Conservation (phyloP, 2,797 vertebrate genomes). For the Gymnothorax javanicus region DNA sequence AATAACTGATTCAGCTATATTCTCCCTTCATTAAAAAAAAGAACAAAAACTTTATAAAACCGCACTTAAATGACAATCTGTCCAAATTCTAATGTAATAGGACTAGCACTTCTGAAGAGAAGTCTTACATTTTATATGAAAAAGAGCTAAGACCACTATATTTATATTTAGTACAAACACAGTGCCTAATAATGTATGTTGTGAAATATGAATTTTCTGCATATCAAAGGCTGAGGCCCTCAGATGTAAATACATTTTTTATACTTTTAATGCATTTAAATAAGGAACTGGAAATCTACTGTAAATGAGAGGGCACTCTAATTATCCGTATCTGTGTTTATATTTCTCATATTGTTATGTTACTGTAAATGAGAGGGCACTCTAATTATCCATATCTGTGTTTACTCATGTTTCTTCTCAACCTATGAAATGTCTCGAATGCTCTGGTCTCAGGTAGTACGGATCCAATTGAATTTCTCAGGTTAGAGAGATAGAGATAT, state of each 20-base stretch:
- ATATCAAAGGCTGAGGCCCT: conserved; percentile 16
- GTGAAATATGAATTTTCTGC: conserved; percentile 11
- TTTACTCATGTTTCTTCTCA: conserved; percentile 55
- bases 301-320: conserved; percentile 46
- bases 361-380: conserved; percentile 42
- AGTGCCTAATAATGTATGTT: conserved; percentile 16
- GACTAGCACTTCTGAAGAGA: background rate
- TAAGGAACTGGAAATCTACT: background rate
- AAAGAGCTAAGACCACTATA: background rate
- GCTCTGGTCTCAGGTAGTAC: background rate
- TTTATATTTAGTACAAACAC: background rate
- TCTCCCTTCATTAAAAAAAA: background rate
- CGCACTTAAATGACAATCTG: conserved; percentile 66
- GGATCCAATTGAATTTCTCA: conserved; percentile 1
- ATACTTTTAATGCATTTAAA: conserved; percentile 27
- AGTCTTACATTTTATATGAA: background rate
- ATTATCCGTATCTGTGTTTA: conserved; percentile 54
- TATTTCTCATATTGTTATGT: too few species aligned
- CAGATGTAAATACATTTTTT: conserved; percentile 30
- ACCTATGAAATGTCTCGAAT: conserved; percentile 4
- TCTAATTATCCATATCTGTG: conserved; percentile 52
- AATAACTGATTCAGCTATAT: conserved; percentile 22
- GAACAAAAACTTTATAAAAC: conserved; percentile 57
- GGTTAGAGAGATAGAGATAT: too few species aligned
- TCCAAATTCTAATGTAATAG: conserved; percentile 40